Evolutionary conservation across 2,888 invertebrate genomes (phyloP).

Genomic region (Balanococcus diminutus): DNA sequence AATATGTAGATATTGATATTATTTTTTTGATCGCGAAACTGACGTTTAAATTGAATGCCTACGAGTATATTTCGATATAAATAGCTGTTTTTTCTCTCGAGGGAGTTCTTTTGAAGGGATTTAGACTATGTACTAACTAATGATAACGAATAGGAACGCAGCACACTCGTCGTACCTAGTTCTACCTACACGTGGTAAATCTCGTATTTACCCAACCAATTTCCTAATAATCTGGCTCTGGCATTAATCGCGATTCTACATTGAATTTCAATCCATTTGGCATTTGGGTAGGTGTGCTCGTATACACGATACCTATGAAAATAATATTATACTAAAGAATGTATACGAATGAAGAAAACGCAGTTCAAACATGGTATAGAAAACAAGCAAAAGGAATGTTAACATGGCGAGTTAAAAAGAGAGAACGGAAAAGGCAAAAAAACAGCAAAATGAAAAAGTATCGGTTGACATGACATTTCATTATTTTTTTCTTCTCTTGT

Average conservation of each 20-base stretch:
- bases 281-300: background rate
- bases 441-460: constrained; percentile 28
- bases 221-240: background rate
- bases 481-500: constrained; percentile 23
- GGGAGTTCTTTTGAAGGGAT: background rate
- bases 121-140: background rate
- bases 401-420: background rate
- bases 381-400: background rate
- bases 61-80: background rate
- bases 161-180: background rate
- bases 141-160: background rate
- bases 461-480: constrained; percentile 26
- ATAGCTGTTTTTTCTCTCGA: background rate
- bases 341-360: background rate
- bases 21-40: background rate
- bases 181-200: background rate
- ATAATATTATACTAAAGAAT: background rate
- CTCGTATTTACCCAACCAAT: background rate
- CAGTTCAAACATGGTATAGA: too few species aligned
- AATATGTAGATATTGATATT: background rate
- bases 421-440: constrained; percentile 1
- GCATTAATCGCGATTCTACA: background rate
- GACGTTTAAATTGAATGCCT: background rate
- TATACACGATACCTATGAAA: background rate
- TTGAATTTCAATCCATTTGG: background rate